Evolutionary conservation across 2,888 invertebrate species (phyloP).

Genomic region (Eupeodes luniger): DNA sequence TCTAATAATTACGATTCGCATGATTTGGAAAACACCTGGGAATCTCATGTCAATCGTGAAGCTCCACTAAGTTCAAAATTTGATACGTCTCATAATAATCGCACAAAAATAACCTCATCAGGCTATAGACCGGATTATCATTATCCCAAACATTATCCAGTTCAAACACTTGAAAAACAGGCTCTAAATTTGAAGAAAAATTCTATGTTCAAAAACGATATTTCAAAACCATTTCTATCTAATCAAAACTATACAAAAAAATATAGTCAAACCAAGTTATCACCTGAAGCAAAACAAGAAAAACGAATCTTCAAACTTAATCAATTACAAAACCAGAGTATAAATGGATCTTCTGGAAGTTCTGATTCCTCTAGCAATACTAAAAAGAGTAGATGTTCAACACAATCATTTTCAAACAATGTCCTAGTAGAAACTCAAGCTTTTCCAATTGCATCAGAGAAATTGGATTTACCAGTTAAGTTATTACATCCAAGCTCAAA

Average conservation of each 20-base stretch:
- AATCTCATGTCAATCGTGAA: background rate
- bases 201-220: background rate
- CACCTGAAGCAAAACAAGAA: background rate
- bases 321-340: background rate
- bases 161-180: background rate
- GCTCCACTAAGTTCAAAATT: background rate
- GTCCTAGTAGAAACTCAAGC: background rate
- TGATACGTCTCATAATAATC: background rate
- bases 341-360: background rate
- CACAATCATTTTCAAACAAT: background rate
- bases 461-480: background rate
- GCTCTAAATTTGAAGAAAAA: background rate
- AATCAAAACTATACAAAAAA: background rate
- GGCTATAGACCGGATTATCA: background rate
- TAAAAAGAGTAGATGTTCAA: background rate
- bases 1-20: conserved; percentile 4
- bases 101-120: no score
- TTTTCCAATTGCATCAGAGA: background rate
- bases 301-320: background rate
- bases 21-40: conserved; percentile 21
- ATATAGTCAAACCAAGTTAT: background rate
- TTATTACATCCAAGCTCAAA: background rate
- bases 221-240: background rate
- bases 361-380: background rate
- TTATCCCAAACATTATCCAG: background rate